Conservation (phyloP, 2,113 vertebrate species). For the Oncorhynchus keta region DNA sequence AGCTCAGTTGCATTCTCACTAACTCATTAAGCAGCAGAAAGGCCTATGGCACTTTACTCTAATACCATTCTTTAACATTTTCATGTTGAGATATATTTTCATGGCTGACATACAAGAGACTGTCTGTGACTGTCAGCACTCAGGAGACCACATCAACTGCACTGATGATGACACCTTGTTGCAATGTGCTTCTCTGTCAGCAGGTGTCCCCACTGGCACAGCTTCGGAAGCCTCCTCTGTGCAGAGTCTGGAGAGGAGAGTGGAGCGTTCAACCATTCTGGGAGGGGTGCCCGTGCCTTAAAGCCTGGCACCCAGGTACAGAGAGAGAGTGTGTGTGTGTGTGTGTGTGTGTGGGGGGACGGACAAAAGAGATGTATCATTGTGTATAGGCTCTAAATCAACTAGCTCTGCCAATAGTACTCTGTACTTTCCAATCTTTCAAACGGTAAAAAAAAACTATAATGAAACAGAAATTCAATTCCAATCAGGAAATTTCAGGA, state of each 20-base stretch:
- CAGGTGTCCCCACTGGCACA: slow-evolving; percentile 88
- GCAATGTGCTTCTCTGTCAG: slow-evolving; percentile 53
- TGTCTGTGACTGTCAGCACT: background rate
- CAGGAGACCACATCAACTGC: background rate
- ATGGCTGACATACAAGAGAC: background rate
- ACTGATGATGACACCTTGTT: background rate
- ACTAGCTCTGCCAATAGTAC: no score
- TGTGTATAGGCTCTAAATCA: background rate
- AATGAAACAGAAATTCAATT: no score
- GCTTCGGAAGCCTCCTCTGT: slow-evolving; percentile 80
- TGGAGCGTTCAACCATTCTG: slow-evolving; percentile 78
- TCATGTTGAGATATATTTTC: no score
- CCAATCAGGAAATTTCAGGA: background rate
- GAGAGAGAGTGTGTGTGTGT: no score
- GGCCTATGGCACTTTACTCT: no score
- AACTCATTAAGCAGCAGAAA: background rate
- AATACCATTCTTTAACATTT: no score
- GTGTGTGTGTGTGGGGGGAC: background rate
- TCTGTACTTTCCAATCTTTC: no score
- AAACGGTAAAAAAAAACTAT: background rate
- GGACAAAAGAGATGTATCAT: background rate
- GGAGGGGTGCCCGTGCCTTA: slow-evolving; percentile 66
- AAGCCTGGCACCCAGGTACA: slow-evolving; percentile 75
- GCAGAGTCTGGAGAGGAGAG: slow-evolving; percentile 85
- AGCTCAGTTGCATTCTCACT: background rate